Evolutionary conservation across 2,113 vertebrate species (phyloP).

Genomic region (Narcine bancroftii): DNA sequence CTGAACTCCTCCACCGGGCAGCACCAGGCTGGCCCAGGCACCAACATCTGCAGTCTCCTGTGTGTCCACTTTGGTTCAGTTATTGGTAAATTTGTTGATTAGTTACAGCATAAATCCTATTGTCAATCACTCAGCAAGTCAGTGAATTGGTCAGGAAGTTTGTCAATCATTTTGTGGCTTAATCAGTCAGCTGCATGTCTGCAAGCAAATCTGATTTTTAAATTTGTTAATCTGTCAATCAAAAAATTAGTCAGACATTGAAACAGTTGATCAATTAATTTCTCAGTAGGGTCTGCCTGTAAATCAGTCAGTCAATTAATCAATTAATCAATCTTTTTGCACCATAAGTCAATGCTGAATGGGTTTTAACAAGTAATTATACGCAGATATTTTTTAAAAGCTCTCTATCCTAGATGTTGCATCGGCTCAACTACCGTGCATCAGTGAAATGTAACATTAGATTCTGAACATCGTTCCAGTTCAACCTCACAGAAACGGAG

Average conservation of each 20-base stretch:
- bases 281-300: background rate
- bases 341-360: background rate
- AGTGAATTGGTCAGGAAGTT: background rate
- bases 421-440: no score
- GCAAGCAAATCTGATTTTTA: no score
- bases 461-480: background rate
- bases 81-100: background rate
- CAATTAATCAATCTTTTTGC: background rate
- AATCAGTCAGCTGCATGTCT: background rate
- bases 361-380: background rate
- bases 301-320: conserved; percentile 25
- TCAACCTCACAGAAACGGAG: no score
- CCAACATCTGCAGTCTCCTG: no score
- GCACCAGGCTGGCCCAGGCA: no score
- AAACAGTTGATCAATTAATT: background rate
- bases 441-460: background rate
- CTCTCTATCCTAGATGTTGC: background rate
- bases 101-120: background rate
- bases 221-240: conserved; percentile 9
- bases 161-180: background rate
- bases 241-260: background rate
- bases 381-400: background rate
- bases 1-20: no score
- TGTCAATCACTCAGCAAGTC: no score
- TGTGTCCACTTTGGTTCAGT: background rate